These are phyloP conservation scores for Caenorhabditis sp. DNA, from an alignment of 2,888 invertebrate genomes.

Conservation along the genomic window DNA sequence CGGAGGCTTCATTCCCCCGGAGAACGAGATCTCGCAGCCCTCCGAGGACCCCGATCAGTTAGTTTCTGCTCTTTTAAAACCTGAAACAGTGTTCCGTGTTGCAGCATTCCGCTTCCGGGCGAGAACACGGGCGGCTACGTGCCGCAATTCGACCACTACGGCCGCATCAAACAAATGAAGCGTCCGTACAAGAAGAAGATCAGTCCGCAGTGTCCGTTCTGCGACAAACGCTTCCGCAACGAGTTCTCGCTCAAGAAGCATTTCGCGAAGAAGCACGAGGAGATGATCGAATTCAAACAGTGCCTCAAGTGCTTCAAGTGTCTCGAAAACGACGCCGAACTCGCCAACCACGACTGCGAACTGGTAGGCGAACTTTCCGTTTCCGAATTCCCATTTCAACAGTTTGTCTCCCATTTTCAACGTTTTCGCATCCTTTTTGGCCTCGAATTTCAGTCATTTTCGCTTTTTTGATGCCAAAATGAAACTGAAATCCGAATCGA, in stretches of 20 bases:
- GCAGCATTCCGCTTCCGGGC: conserved; percentile 77
- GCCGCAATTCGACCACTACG: conserved; percentile 73
- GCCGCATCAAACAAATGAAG: conserved; percentile 70
- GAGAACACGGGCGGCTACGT: conserved; percentile 73
- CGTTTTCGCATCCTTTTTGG: too few relatives aligned
- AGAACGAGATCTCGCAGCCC: conserved; percentile 67
- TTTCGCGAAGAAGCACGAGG: conserved; percentile 71
- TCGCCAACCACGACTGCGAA: conserved; percentile 73
- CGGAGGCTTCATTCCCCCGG: conserved; percentile 78
- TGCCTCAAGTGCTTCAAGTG: conserved; percentile 78
- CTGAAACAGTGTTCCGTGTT: too few relatives aligned
- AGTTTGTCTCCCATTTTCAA: too few relatives aligned
- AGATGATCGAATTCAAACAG: conserved; percentile 75
- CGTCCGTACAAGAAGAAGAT: conserved; percentile 77
- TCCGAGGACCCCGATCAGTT: conserved; percentile 20
- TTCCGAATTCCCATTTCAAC: too few relatives aligned
- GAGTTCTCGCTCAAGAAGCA: conserved; percentile 78
- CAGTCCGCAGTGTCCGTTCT: conserved; percentile 79
- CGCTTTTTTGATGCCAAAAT: too few relatives aligned
- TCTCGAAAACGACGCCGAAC: conserved; percentile 65
- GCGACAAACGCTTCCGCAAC: conserved; percentile 79
- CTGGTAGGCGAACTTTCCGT: too few relatives aligned
- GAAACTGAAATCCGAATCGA: not conserved
- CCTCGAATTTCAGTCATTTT: too few relatives aligned
- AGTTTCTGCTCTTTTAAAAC: too few relatives aligned